phyloP scores from a whole-genome alignment of 2,888 invertebrate species.

The Pterostichus madidus region DNA sequence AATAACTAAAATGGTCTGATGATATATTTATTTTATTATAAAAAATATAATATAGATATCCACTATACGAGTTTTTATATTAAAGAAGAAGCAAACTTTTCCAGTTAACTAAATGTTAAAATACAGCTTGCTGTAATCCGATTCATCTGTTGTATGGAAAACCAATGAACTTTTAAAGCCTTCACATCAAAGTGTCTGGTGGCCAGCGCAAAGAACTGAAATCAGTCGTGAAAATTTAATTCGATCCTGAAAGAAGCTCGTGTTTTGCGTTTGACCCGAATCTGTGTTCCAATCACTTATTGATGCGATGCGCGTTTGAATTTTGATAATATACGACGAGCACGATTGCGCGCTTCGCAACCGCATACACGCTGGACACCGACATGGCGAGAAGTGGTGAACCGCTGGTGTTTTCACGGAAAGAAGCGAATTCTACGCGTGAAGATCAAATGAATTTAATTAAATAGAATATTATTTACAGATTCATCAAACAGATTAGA shows the following conservation, averaged over 20 bases:
- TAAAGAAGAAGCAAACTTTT: constrained; percentile 5
- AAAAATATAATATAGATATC: too few relatives aligned
- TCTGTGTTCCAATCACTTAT: constrained; percentile 20
- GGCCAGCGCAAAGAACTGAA: constrained; percentile 38
- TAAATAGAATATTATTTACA: too few relatives aligned
- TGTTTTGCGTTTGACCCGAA: constrained; percentile 45
- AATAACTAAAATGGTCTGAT: too few relatives aligned
- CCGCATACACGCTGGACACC: too few relatives aligned
- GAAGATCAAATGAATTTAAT: too few relatives aligned
- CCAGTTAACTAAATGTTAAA: constrained; percentile 49
- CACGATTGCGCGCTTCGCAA: too few relatives aligned
- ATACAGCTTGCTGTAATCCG: constrained; percentile 31
- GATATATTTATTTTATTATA: too few relatives aligned
- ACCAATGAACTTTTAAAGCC: constrained; percentile 38
- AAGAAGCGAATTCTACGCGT: too few relatives aligned
- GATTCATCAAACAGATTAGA: too few relatives aligned
- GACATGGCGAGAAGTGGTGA: too few relatives aligned
- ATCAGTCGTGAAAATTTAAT: constrained; percentile 55
- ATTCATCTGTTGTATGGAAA: constrained; percentile 30
- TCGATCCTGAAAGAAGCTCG: constrained; percentile 33
- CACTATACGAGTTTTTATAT: not conserved
- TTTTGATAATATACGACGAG: constrained; percentile 21
- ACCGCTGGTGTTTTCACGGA: too few relatives aligned
- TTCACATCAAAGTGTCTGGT: constrained; percentile 41
- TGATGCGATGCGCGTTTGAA: constrained; percentile 34